Percentiles rank a stretch among this genome's conserved stretches.
Conservation (phyloP, 2,888 invertebrate species). For the Hemistola chrysoprasaria region DNA sequence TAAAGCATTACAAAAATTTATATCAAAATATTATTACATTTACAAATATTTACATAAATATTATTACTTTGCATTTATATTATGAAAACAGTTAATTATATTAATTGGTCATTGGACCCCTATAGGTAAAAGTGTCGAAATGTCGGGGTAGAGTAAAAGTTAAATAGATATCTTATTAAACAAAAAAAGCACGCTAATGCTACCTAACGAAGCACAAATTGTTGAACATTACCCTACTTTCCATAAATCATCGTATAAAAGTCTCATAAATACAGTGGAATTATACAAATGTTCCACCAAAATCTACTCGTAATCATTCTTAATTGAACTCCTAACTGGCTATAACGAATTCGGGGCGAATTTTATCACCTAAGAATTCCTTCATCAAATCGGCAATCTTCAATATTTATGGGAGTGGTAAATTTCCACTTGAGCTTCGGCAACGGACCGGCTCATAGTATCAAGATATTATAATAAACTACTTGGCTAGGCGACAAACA, state of each 20-base stretch:
- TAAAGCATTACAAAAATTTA: no score
- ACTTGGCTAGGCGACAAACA: conserved; percentile 14
- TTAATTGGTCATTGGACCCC: no score
- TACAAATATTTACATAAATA: no score
- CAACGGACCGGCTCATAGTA: conserved; percentile 23
- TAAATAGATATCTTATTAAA: no score
- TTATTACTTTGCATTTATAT: no score
- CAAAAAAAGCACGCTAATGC: no score
- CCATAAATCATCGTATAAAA: conserved; percentile 23
- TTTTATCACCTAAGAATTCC: conserved; percentile 41
- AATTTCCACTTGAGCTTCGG: conserved; percentile 32
- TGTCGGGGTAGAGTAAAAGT: no score
- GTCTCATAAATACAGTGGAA: conserved; percentile 25
- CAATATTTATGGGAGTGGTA: conserved; percentile 40
- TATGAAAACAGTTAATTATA: no score
- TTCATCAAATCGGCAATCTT: conserved; percentile 38
- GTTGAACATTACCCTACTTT: conserved; percentile 21
- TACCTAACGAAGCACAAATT: no score
- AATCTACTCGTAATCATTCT: conserved; percentile 26
- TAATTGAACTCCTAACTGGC: conserved; percentile 37
- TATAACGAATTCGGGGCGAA: conserved; percentile 35
- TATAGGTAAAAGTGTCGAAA: no score
- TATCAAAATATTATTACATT: no score
- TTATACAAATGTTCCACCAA: conserved; percentile 22
- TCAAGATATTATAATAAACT: conserved; percentile 25